Evolutionary conservation across 2,797 vertebrate species (phyloP).

Genomic region (Hypotaenidia okinawae): DNA sequence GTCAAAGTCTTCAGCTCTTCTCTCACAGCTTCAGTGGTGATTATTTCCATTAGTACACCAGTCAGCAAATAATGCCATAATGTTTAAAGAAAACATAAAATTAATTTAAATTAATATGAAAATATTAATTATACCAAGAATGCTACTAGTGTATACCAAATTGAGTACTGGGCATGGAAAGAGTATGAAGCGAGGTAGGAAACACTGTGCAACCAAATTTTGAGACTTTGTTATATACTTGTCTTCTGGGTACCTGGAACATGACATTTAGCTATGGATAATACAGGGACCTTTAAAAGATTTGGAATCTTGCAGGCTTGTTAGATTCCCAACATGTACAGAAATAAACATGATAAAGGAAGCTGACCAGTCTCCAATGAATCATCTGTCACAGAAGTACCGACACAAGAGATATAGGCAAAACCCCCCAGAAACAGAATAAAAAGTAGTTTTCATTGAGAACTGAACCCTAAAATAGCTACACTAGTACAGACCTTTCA

Average conservation of each 20-base stretch:
- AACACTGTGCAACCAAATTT: not conserved
- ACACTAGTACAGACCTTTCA: not conserved
- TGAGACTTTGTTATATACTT: not conserved
- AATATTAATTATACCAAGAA: not conserved
- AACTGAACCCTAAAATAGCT: not conserved
- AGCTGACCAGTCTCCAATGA: not conserved
- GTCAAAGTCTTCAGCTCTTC: not conserved
- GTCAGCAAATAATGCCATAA: not conserved
- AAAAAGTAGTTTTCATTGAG: not conserved
- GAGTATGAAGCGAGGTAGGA: not conserved
- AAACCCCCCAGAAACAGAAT: not conserved
- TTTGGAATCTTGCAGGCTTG: not conserved
- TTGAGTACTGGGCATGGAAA: not conserved
- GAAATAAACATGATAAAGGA: not conserved
- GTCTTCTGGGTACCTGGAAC: not conserved
- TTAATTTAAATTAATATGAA: not conserved
- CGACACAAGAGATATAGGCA: not conserved
- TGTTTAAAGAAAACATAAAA: not conserved
- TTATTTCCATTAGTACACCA: not conserved
- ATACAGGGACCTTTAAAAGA: not conserved
- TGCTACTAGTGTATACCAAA: not conserved
- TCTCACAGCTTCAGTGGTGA: not conserved
- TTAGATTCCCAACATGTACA: not conserved
- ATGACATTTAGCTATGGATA: not conserved
- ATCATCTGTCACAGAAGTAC: not conserved